Base-by-base conservation (phyloP, 2,888 invertebrate species). In the Hecatera dysodea region DNA sequence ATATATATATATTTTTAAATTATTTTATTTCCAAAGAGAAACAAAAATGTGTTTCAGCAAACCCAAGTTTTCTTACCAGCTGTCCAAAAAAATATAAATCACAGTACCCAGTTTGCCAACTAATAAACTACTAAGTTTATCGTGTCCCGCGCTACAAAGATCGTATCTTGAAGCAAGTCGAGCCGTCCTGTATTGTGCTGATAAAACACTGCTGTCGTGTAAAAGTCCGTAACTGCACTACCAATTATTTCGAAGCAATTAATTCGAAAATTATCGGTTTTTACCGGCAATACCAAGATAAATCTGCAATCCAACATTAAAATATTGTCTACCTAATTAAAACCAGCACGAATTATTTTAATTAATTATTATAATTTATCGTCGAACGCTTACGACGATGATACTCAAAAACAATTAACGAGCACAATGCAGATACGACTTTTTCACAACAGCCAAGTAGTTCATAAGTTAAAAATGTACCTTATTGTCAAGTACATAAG, bases 401-500 rank as follows among this genome's bases (percentile, higher is more conserved):
- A 44, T 12, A 27, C 11, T 15, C 11, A 22, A 36, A 52, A 72
- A 12, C n/a, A 44, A 27, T 22, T 9, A 17, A 22, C 17, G 5
- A 52, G 1, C 17, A 52, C 44, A 7, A 56, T 29, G 27, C 44
- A 56, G 36, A 50, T 60, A 64, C 42, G 61, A 36, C 48, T 36
- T 63, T 64, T 62, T 75, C 61, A 72, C 61, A 50, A 67, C 61
- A 39, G 42, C 57, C 39, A 22, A 55, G n/a, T 44, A 48, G 39
- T 56, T 52, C 33, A 48, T 55, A 59, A 22, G 39, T 62, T 62
- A 68, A 75, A 72, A 70, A 56, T 70, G 61, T 67, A 81, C 84
- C 70, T 83, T 84, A 83, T 81, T 82, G 75, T 85, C 82, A 73
- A 72, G 57, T 66, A 57, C 70, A 80, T 78, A 84, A 85, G 66